Base-by-base conservation (phyloP, 2,888 invertebrate species). In the Pterostichus madidus region DNA sequence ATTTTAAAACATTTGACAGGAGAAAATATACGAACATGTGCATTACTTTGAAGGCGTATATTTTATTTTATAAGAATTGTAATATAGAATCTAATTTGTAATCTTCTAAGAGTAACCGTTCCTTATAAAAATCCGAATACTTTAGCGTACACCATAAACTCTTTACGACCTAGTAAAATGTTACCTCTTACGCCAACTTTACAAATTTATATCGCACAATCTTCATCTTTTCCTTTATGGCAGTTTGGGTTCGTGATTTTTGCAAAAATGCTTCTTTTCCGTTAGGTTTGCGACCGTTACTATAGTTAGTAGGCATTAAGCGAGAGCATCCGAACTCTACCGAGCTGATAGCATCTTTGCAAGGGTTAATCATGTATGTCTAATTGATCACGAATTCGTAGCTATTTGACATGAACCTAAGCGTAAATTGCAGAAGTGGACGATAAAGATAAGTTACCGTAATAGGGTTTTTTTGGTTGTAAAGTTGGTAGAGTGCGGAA, bases 371-470 rank as follows among this genome's bases (percentile, higher is more conserved):
- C 77, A 77, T 39, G 59, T 39, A 59, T 77, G 32, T 56, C 59
- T 77, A 77, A 77, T 77, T 77, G 77, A 59, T 59, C 77, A 77
- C 77, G 77, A 77, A 71, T 44, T 39, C 44, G 44, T 3, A 13
- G 0, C 13, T n/a, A 35, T 49, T 49, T 49, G 49, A 49, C 49
- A 4, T n/a, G 17, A 11, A 24, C 24, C 24, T 24, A 24, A 24
- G 24, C 24, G 56, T 56, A 44, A 71, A 44, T 68, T 32, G 61
- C 31, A 11, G 11, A 6, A 15, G 13, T 39, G 39, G 7, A 32
- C 7, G 11, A 56, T 56, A 17, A 6, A 17, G 56, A 56, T 56
- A 61, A 61, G 32, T 61, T 61, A 32, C 61, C 61, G 24, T n/a
- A 8, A 52, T 39, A 39, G 8, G 8, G 7, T 39, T 39, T 39